Percentiles rank a stretch among this genome's conserved stretches.
These are phyloP conservation scores for Charanyca ferruginea DNA, from an alignment of 2,888 invertebrate species.

Conservation along the genomic window DNA sequence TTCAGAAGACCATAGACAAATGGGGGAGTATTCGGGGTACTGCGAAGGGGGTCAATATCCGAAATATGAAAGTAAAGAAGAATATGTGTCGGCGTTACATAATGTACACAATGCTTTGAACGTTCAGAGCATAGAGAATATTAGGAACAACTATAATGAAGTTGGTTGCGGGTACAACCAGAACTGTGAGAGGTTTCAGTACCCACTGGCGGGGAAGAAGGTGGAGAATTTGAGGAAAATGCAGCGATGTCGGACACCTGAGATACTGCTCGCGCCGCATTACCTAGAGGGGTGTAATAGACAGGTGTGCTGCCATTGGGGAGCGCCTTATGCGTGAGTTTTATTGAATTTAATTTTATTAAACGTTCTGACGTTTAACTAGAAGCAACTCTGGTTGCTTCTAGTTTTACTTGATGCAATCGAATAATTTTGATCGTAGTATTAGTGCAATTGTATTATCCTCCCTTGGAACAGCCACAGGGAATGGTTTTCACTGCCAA, in stretches of 20 bases:
- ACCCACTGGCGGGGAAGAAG: slow-evolving; percentile 89
- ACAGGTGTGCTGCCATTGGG: slow-evolving; percentile 88
- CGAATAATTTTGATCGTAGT: too few species aligned
- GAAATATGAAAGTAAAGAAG: slow-evolving; percentile 81
- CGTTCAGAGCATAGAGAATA: slow-evolving; percentile 80
- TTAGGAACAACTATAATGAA: slow-evolving; percentile 77
- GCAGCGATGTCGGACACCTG: slow-evolving; percentile 93
- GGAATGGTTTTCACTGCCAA: too few species aligned
- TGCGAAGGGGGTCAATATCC: slow-evolving; percentile 78
- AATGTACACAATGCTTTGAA: slow-evolving; percentile 80
- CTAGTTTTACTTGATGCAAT: too few species aligned
- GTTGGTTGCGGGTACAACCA: slow-evolving; percentile 76
- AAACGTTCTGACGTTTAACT: too few species aligned
- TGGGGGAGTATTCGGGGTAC: slow-evolving; percentile 78
- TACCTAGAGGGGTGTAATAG: slow-evolving; percentile 90
- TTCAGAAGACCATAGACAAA: slow-evolving; percentile 77
- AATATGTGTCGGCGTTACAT: slow-evolving; percentile 78
- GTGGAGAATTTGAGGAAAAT: slow-evolving; percentile 80
- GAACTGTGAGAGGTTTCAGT: slow-evolving; percentile 85
- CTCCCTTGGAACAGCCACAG: too few species aligned
- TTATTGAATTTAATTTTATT: slow-evolving; percentile 24
- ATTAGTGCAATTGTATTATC: too few species aligned
- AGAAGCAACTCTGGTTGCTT: too few species aligned
- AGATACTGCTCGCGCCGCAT: slow-evolving; percentile 95
- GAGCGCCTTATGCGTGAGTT: slow-evolving; percentile 82